Evolutionary conservation across 2,113 vertebrate species (phyloP), one percentile per base, ranked within the genome.

Genomic region (Ia io): DNA sequence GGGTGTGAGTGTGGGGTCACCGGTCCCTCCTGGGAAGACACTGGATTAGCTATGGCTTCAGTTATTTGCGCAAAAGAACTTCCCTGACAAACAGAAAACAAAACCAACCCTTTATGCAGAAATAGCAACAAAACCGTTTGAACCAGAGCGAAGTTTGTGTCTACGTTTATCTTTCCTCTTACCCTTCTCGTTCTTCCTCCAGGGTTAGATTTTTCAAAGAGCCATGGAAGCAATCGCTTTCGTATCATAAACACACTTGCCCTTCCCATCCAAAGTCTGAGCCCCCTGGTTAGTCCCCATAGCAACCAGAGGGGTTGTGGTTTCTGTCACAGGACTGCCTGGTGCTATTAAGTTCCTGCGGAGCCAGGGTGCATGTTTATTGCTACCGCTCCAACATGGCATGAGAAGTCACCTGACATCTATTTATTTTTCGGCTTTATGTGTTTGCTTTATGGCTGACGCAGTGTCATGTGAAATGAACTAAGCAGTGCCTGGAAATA

Each of bases 211-310:
- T 78, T 82, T 88, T 88, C 84, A 82, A 71, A 73, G 49, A 80
- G n/a, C 61, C 32, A 70, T 5, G 1, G 32, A 51, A 91, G 44
- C 77, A 71, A 67, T 4, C 65, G 32, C 28, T 67, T 93, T 59
- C 44, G 40, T 17, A 91, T 40, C 23, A 3, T 10, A n/a, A 61
- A 59, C n/a, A 87, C 93, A 79, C 56, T 9, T 0, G 56, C 32
- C 73, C 69, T 83, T 94, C 95, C 96, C 61, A 90, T 95, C 92
- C 88, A 84, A 97, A 97, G 97, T 96, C 95, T 95, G 84, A 92
- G 59, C 23, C 20, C n/a, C 59, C 71, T 1, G 30, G 35, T 42
- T 65, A 30, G 73, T 92, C 73, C 77, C 90, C 69, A 44, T 18
- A 76, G 84, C 93, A 95, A 95, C 63, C 37, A 83, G 35, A 47